Evolutionary conservation across 2,797 vertebrate genomes (phyloP).

Genomic region (Buceros bicornis): DNA sequence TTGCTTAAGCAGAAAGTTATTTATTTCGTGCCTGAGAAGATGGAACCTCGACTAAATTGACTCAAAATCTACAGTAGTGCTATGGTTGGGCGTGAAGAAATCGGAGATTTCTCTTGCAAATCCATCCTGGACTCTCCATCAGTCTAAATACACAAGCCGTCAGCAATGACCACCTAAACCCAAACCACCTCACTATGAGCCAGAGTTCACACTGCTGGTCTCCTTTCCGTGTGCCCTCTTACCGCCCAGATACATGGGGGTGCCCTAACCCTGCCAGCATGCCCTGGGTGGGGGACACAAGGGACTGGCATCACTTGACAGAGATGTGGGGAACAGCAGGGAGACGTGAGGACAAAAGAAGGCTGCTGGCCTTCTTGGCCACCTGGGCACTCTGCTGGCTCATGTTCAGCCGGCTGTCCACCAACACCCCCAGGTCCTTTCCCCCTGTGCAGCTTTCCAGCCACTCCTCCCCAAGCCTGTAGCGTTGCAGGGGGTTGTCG

Average conservation of each 20-base stretch:
- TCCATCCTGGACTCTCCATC: not conserved
- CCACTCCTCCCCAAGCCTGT: too few relatives aligned
- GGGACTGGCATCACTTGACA: not conserved
- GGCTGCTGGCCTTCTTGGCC: too few relatives aligned
- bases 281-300: rapidly evolving
- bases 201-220: not conserved
- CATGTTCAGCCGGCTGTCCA: too few relatives aligned
- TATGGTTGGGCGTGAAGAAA: not conserved
- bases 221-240: not conserved
- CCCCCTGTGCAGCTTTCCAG: too few relatives aligned
- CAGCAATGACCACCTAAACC: not conserved
- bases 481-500: too few relatives aligned
- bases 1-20: not conserved
- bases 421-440: too few relatives aligned
- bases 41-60: not conserved
- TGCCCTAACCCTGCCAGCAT: not conserved
- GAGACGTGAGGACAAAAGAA: not conserved
- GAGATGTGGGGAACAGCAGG: not conserved
- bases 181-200: not conserved
- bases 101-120: not conserved
- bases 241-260: not conserved
- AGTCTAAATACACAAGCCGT: not conserved
- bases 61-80: not conserved
- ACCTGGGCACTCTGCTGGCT: too few relatives aligned
- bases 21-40: not conserved